phyloP scores from a whole-genome alignment of 2,113 vertebrate genomes.

The Talpa occidentalis region DNA sequence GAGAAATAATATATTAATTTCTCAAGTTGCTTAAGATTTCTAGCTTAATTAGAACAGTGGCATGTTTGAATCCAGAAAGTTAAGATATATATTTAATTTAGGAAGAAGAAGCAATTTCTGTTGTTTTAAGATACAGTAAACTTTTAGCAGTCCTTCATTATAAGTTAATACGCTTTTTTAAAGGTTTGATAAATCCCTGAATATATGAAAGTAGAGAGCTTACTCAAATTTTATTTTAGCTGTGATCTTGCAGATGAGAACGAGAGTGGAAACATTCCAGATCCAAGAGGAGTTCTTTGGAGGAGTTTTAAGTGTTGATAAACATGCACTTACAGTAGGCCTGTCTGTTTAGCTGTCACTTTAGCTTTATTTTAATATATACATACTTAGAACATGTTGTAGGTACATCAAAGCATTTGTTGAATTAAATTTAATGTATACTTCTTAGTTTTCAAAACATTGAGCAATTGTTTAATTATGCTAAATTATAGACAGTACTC shows the following conservation, averaged over 20 bases:
- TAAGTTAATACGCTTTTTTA: not conserved
- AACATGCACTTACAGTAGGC: constrained; percentile 47
- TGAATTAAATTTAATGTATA: constrained; percentile 23
- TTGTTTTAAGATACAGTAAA: not conserved
- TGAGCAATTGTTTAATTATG: not conserved
- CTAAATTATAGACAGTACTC: constrained; percentile 48
- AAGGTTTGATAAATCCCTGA: not conserved
- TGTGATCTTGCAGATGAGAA: not conserved
- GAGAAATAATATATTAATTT: not conserved
- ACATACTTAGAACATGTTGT: too few species aligned
- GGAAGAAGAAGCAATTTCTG: not conserved
- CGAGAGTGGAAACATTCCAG: constrained; percentile 3
- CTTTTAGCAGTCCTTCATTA: not conserved
- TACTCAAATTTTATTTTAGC: not conserved
- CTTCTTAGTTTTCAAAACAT: constrained; percentile 32
- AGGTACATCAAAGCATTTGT: not conserved
- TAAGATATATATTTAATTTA: constrained; percentile 25
- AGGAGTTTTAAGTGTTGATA: constrained; percentile 31
- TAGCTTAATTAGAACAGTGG: not conserved
- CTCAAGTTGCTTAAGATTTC: not conserved
- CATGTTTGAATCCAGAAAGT: constrained; percentile 14
- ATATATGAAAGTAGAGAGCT: not conserved
- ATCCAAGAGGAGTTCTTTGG: constrained; percentile 23
- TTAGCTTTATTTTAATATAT: not conserved
- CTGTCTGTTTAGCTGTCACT: not conserved